These are phyloP conservation scores for Gavia stellata DNA, from an alignment of 2,113 vertebrate species.

Conservation along the genomic window DNA sequence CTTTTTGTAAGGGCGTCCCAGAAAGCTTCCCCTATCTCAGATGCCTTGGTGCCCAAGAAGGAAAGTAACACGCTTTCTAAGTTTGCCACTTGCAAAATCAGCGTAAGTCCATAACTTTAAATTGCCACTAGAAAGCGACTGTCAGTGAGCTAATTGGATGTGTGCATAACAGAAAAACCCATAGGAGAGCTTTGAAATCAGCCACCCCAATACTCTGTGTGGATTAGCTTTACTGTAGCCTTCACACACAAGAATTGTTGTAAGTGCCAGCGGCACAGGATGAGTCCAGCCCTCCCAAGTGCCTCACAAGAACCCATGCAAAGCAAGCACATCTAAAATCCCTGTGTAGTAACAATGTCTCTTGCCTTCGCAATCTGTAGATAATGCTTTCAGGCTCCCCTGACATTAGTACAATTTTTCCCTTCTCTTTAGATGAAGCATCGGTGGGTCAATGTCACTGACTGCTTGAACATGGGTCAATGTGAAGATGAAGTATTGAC, in stretches of 20 bases:
- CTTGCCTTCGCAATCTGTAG: neutral
- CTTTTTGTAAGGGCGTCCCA: neutral
- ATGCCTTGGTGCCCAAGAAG: neutral
- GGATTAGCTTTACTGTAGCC: neutral
- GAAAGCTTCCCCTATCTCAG: neutral
- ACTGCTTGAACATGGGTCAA: neutral
- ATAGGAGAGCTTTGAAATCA: neutral
- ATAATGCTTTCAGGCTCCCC: neutral
- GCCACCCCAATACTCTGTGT: fast-evolving
- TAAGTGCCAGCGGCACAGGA: neutral
- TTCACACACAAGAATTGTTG: neutral
- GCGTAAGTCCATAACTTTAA: neutral
- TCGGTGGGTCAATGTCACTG: neutral
- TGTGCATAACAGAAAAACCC: neutral
- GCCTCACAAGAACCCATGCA: neutral
- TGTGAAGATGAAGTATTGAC: neutral
- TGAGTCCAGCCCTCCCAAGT: neutral
- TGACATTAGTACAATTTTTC: neutral
- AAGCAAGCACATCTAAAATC: neutral
- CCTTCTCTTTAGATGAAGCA: neutral
- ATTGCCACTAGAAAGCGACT: neutral
- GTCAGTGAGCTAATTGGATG: neutral
- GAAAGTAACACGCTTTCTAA: neutral
- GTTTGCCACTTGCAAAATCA: neutral
- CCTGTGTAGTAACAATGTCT: neutral